Conservation (phyloP, 2,113 vertebrate genomes). For the Oncorhynchus nerka region DNA sequence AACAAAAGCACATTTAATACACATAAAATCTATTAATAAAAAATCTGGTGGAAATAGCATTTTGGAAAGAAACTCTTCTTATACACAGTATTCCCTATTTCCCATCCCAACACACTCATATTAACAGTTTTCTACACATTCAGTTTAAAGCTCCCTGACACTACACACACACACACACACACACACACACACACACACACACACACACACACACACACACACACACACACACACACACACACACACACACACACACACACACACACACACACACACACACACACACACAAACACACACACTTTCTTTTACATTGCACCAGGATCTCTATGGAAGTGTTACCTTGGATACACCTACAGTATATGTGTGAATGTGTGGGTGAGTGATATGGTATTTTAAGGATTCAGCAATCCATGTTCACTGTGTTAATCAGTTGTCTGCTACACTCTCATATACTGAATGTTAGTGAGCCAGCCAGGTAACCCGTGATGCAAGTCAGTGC, state of each 20-base stretch:
- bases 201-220: slow-evolving; percentile 25
- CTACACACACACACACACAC: slow-evolving; percentile 26
- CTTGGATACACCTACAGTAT: background rate
- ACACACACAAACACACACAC: slow-evolving; percentile 23
- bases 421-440: too few species aligned
- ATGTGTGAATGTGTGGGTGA: background rate
- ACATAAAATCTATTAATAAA: too few species aligned
- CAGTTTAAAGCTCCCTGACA: background rate
- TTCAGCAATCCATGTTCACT: too few species aligned
- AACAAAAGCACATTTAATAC: too few species aligned
- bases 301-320: background rate
- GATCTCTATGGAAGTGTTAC: background rate
- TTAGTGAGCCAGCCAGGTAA: too few species aligned
- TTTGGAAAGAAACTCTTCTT: background rate
- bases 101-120: background rate
- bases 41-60: too few species aligned
- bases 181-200: slow-evolving; percentile 20
- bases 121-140: background rate
- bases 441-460: too few species aligned
- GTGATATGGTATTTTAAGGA: background rate
- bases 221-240: slow-evolving; percentile 21
- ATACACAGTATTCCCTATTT: background rate
- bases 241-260: slow-evolving; percentile 25
- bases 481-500: too few species aligned
- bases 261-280: slow-evolving; percentile 22